Conservation (phyloP, 2,797 vertebrate species). For the Cyprinodon diabolis region DNA sequence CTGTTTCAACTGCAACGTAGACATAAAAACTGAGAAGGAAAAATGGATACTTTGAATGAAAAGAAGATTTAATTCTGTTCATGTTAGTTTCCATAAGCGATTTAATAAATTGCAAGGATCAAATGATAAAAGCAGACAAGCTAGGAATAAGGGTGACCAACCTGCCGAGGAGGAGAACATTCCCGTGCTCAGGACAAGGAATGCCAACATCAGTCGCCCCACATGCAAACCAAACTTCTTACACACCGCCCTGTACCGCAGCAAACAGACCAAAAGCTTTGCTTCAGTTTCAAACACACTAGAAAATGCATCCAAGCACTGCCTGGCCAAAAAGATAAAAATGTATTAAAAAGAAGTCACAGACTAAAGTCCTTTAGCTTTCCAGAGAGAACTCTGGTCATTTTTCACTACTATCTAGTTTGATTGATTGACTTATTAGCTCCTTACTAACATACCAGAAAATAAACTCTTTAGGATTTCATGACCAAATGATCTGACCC, state of each 20-base stretch:
- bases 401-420: neutral
- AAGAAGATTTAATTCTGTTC: neutral
- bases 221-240: constrained; percentile 98
- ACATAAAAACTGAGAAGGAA: neutral
- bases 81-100: neutral
- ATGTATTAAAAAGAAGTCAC: neutral
- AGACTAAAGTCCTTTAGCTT: neutral
- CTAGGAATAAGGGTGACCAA: constrained; percentile 59
- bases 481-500: too few species aligned
- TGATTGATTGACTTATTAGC: neutral
- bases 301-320: neutral
- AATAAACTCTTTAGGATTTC: too few species aligned
- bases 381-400: too few species aligned
- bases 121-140: neutral
- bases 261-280: constrained; percentile 26
- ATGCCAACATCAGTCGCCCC: constrained; percentile 94
- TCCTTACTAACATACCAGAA: too few species aligned
- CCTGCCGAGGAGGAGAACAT: constrained; percentile 98
- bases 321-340: neutral
- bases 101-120: neutral
- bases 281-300: neutral
- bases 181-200: constrained; percentile 94
- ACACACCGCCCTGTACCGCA: constrained; percentile 89
- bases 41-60: neutral
- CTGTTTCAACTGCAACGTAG: neutral